Percentiles rank a stretch among this genome's conserved stretches.
phyloP scores from a whole-genome alignment of 2,888 invertebrate species.

The Crepidodera aurea region DNA sequence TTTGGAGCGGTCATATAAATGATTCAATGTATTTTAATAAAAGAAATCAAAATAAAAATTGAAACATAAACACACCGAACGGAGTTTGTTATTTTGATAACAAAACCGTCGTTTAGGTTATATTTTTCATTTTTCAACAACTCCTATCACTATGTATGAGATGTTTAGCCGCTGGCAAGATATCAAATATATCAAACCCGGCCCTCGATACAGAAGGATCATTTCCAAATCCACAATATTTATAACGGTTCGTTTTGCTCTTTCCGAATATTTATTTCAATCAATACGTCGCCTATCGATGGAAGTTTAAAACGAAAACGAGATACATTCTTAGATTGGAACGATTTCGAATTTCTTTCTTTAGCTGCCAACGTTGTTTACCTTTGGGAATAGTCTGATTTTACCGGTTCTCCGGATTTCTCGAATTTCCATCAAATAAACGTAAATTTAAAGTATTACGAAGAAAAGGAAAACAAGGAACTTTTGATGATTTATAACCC shows the following conservation, averaged over 20 bases:
- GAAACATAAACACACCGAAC: too few species aligned
- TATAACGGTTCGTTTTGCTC: conserved; percentile 15
- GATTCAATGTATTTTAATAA: too few species aligned
- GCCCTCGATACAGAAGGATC: not conserved
- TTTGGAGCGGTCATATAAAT: too few species aligned
- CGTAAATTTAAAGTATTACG: not conserved
- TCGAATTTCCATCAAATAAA: too few species aligned
- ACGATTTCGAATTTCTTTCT: conserved; percentile 1
- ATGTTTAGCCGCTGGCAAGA: too few species aligned
- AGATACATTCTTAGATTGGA: conserved; percentile 13
- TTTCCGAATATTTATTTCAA: conserved; percentile 13
- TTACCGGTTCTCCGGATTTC: not conserved
- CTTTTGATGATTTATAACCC: too few species aligned
- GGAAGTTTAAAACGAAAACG: not conserved
- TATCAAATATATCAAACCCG: conserved; percentile 1
- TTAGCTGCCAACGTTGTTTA: conserved; percentile 3
- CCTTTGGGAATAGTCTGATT: not conserved
- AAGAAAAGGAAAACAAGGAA: too few species aligned
- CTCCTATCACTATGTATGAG: too few species aligned
- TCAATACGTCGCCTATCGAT: conserved; percentile 6
- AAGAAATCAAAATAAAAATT: too few species aligned
- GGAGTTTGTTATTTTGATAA: too few species aligned
- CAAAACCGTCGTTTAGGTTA: too few species aligned
- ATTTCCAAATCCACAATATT: conserved; percentile 17
- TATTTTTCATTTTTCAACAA: too few species aligned